Evolutionary conservation across 23 tunicate species (phyloP).

Genomic region (Clavelina lepadiformis): DNA sequence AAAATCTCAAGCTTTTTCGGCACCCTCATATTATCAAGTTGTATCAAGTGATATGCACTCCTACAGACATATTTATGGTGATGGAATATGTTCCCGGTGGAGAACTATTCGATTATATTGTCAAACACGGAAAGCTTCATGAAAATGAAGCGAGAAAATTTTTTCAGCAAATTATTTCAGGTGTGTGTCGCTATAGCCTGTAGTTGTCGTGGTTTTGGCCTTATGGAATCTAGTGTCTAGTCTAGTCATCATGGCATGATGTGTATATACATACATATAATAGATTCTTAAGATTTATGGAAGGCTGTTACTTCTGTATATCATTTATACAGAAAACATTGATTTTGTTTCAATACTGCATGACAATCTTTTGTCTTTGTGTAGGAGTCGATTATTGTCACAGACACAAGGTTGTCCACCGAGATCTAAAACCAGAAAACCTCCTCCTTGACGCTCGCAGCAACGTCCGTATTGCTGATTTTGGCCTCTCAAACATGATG

Average conservation of each 20-base stretch:
- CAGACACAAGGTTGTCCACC: slow-evolving; percentile 96
- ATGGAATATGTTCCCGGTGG: slow-evolving; percentile 99
- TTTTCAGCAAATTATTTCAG: slow-evolving; percentile 99
- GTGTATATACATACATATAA: too few species aligned
- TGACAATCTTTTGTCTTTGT: too few species aligned
- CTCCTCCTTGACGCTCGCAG: slow-evolving; percentile 72
- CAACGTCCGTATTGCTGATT: slow-evolving; percentile 98
- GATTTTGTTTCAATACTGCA: too few species aligned
- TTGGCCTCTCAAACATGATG: slow-evolving; percentile 99
- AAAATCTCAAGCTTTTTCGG: slow-evolving; percentile 90
- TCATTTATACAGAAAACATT: too few species aligned
- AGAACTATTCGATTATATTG: slow-evolving; percentile 97
- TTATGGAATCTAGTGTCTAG: neutral
- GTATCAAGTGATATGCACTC: slow-evolving; percentile 96
- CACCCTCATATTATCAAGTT: slow-evolving; percentile 99
- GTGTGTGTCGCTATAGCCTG: slow-evolving; percentile 15
- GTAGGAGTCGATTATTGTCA: slow-evolving; percentile 97
- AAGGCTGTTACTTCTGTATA: too few species aligned
- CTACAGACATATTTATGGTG: slow-evolving; percentile 98
- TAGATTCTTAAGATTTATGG: too few species aligned
- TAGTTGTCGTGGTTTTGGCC: neutral
- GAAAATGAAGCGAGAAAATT: slow-evolving; percentile 94
- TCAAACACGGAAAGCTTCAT: slow-evolving; percentile 84
- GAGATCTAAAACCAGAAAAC: slow-evolving; percentile 99
- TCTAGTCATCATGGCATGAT: neutral